phyloP scores from a whole-genome alignment of 2,888 invertebrate genomes.

The Coenonympha arcania region DNA sequence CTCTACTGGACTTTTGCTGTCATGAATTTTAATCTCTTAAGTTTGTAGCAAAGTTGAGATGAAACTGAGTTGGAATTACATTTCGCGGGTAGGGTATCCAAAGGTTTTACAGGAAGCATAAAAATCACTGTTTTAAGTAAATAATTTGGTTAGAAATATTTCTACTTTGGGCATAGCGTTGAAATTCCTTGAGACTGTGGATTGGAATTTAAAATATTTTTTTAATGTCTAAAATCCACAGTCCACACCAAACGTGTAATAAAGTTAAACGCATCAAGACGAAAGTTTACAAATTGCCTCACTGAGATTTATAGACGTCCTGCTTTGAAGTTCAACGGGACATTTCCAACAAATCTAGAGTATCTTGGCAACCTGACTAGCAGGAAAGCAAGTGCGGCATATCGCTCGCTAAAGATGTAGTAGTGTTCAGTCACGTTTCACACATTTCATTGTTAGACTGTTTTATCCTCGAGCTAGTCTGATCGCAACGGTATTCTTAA shows the following conservation, averaged over 20 bases:
- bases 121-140: too few relatives aligned
- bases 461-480: slow-evolving; percentile 21
- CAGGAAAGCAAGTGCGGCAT: slow-evolving; percentile 17
- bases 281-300: too few relatives aligned
- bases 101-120: neutral
- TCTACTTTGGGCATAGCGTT: too few relatives aligned
- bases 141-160: too few relatives aligned
- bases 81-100: slow-evolving; percentile 10
- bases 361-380: neutral
- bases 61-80: slow-evolving; percentile 17
- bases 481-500: slow-evolving; percentile 19
- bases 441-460: slow-evolving; percentile 23
- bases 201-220: too few relatives aligned
- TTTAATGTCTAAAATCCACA: too few relatives aligned
- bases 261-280: too few relatives aligned
- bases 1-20: slow-evolving; percentile 13
- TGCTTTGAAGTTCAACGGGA: too few relatives aligned
- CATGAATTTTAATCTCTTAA: slow-evolving; percentile 22
- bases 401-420: neutral
- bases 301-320: too few relatives aligned
- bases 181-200: too few relatives aligned
- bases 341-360: neutral
- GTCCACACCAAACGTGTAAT: too few relatives aligned
- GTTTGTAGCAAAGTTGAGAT: slow-evolving; percentile 14
- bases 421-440: slow-evolving; percentile 20